A percentile compares a stretch with the other conserved stretches of the same genome.
Evolutionary conservation across 2,797 vertebrate genomes (phyloP).

Genomic region (Ptychadena robeensis): DNA sequence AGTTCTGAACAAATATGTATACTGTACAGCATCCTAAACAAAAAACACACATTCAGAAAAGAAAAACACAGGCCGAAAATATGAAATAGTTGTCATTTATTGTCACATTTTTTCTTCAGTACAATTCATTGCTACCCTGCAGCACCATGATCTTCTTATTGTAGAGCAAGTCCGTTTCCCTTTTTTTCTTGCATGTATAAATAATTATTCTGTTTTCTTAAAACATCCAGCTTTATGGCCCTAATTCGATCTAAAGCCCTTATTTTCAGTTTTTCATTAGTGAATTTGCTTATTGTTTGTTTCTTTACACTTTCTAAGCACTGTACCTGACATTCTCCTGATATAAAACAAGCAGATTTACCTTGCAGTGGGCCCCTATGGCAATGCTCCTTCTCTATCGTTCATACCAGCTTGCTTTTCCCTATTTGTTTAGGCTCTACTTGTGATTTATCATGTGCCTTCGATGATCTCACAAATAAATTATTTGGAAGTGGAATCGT

Average conservation of each 20-base stretch:
- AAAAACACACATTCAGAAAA: background rate
- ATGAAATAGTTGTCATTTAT: slow-evolving; percentile 60
- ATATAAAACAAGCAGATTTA: background rate
- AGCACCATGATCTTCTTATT: slow-evolving; percentile 48
- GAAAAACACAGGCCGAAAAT: slow-evolving; percentile 34
- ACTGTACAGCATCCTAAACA: no score
- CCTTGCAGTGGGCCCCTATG: background rate
- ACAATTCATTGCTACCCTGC: slow-evolving; percentile 52
- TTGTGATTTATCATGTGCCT: slow-evolving; percentile 25
- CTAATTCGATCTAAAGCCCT: background rate
- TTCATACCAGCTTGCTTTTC: background rate
- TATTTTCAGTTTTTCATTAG: background rate
- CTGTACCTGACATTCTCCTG: background rate
- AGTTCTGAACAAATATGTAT: no score
- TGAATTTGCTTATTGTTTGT: slow-evolving; percentile 3
- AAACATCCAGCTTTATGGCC: slow-evolving; percentile 5
- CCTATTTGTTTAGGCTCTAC: background rate
- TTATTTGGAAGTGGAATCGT: slow-evolving; percentile 23
- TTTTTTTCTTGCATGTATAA: slow-evolving; percentile 20
- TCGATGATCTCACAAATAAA: slow-evolving; percentile 24
- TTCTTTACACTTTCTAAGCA: background rate
- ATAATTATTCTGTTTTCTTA: slow-evolving; percentile 6
- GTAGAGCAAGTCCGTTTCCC: slow-evolving; percentile 48
- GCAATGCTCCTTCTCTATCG: background rate
- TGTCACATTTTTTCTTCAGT: slow-evolving; percentile 52